A percentile compares a stretch with the other conserved stretches of the same genome.
phyloP scores from a whole-genome alignment of 2,888 invertebrate species.

The Lasiommata megera region DNA sequence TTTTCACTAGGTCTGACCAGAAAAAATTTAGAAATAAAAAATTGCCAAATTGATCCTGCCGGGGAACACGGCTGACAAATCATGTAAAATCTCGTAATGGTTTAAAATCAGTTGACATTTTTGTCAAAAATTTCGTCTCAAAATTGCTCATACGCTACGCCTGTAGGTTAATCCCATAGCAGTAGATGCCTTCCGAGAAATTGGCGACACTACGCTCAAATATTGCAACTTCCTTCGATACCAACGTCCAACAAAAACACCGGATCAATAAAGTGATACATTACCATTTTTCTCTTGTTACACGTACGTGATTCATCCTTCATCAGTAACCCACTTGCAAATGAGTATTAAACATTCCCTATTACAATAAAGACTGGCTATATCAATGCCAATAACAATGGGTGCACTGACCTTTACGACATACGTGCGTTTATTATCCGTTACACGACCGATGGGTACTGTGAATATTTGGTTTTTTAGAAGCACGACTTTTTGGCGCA shows the following conservation, averaged over 20 bases:
- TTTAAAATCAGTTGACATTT: too few relatives aligned
- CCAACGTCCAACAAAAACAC: constrained; percentile 20
- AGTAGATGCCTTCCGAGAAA: neutral
- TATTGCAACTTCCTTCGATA: constrained; percentile 40
- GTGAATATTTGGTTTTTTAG: too few relatives aligned
- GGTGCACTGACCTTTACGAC: constrained; percentile 41
- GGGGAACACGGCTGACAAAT: too few relatives aligned
- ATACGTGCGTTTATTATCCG: constrained; percentile 36
- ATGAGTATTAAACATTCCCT: constrained; percentile 39
- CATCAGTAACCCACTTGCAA: constrained; percentile 37
- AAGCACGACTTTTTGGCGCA: too few relatives aligned
- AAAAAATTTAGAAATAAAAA: too few relatives aligned
- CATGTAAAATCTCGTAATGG: too few relatives aligned
- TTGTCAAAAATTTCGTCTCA: too few relatives aligned
- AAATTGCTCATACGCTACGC: too few relatives aligned
- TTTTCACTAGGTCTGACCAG: too few relatives aligned
- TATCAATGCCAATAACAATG: constrained; percentile 39
- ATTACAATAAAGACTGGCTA: constrained; percentile 38
- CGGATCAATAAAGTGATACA: constrained; percentile 36
- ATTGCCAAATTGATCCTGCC: too few relatives aligned
- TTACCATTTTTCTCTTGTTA: constrained; percentile 27
- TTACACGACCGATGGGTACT: neutral
- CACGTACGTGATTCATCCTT: constrained; percentile 30
- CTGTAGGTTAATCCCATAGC: too few relatives aligned
- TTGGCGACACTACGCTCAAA: constrained; percentile 44